These are phyloP conservation scores for Troides oblongomaculatus DNA, from an alignment of 2,888 invertebrate species.

Conservation along the genomic window DNA sequence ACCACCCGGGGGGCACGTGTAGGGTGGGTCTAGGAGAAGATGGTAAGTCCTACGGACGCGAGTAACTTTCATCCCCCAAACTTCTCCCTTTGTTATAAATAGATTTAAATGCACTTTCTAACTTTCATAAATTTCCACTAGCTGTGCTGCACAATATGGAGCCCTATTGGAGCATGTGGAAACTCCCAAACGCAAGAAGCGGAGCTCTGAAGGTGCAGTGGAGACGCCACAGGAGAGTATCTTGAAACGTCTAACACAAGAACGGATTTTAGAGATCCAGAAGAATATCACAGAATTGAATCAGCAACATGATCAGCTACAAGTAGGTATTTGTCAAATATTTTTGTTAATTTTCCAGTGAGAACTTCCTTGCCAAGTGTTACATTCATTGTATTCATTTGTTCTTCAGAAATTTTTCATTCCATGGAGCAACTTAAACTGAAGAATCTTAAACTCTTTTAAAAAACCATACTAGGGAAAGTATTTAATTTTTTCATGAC, in stretches of 20 bases:
- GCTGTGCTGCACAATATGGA: constrained; percentile 93
- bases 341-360: neutral
- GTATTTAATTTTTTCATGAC: too few relatives aligned
- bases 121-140: constrained; percentile 34
- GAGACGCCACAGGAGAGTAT: constrained; percentile 89
- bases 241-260: constrained; percentile 86
- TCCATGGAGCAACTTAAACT: too few relatives aligned
- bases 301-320: constrained; percentile 86
- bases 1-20: too few relatives aligned
- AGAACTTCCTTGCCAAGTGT: too few relatives aligned
- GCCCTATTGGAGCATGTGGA: constrained; percentile 89
- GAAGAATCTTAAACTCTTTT: too few relatives aligned
- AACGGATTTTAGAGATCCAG: constrained; percentile 88
- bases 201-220: constrained; percentile 80
- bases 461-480: too few relatives aligned
- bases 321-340: constrained; percentile 54
- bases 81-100: neutral
- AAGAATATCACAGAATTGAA: constrained; percentile 85
- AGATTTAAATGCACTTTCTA: neutral
- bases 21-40: too few relatives aligned
- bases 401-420: too few relatives aligned
- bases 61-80: too few relatives aligned
- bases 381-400: too few relatives aligned
- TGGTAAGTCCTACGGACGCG: too few relatives aligned
- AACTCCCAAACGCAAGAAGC: constrained; percentile 91